A percentile compares a stretch with the other conserved stretches of the same genome.
Conservation (phyloP, 2,888 invertebrate species). For the Eupithecia subfuscata region DNA sequence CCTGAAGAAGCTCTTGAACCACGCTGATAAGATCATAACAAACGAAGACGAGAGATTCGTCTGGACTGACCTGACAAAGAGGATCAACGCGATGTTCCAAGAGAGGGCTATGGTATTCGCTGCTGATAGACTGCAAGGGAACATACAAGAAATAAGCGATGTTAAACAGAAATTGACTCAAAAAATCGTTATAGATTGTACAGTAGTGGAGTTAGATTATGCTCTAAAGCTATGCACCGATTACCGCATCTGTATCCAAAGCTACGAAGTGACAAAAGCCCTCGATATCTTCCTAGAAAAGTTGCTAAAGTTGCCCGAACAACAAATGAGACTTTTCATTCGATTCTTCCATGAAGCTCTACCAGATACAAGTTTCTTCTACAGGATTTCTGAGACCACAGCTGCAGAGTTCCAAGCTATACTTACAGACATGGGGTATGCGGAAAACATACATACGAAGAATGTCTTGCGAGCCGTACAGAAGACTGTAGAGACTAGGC, state of each 20-base stretch:
- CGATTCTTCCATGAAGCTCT: constrained; percentile 40
- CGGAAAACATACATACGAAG: constrained; percentile 57
- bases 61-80: constrained; percentile 65
- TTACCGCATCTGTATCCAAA: constrained; percentile 56
- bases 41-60: constrained; percentile 48
- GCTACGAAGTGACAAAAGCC: constrained; percentile 34
- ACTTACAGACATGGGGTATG: constrained; percentile 66
- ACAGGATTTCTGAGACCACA: constrained; percentile 53
- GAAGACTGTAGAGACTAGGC: constrained; percentile 55
- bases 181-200: constrained; percentile 55
- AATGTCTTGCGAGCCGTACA: constrained; percentile 56
- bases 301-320: constrained; percentile 26
- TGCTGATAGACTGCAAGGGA: constrained; percentile 48
- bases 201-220: constrained; percentile 60
- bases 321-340: constrained; percentile 41
- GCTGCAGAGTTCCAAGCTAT: constrained; percentile 62
- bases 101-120: constrained; percentile 52
- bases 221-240: constrained; percentile 59
- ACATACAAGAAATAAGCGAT: constrained; percentile 40
- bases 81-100: constrained; percentile 62
- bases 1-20: constrained; percentile 54
- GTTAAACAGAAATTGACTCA: constrained; percentile 54
- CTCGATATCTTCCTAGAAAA: constrained; percentile 26
- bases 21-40: constrained; percentile 47
- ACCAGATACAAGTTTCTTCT: constrained; percentile 56